phyloP scores from a whole-genome alignment of 2,113 vertebrate genomes.

The Microcebus griseorufus region DNA sequence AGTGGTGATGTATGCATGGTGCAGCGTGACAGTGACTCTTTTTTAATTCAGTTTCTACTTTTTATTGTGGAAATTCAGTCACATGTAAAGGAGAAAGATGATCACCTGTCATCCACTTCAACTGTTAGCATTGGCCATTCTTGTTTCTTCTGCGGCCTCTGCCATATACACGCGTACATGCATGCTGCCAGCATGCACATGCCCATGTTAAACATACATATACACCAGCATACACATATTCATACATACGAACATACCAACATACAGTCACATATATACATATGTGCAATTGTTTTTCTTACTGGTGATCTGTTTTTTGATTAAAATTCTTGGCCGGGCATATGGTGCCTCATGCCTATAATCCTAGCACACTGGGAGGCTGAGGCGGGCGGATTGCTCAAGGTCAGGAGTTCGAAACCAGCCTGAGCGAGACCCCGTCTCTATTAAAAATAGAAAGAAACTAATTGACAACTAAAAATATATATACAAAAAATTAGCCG shows the following conservation, averaged over 20 bases:
- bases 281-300: neutral
- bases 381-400: too few species aligned
- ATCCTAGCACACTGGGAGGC: too few species aligned
- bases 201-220: neutral
- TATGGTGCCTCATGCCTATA: too few species aligned
- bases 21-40: accelerated
- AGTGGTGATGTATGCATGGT: accelerated
- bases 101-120: neutral
- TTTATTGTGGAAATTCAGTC: neutral
- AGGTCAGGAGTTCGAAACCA: too few species aligned
- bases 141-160: neutral
- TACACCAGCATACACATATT: too few species aligned
- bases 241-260: too few species aligned
- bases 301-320: neutral
- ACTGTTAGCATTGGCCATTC: accelerated
- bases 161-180: too few species aligned
- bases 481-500: too few species aligned
- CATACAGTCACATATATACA: too few species aligned
- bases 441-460: too few species aligned
- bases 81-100: neutral
- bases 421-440: too few species aligned
- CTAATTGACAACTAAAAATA: too few species aligned
- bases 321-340: neutral
- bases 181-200: neutral
- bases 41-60: neutral